Evolutionary conservation across 1,140 invertebrate genomes (phyloP).

Genomic region (Thaumatotibia leucotreta): DNA sequence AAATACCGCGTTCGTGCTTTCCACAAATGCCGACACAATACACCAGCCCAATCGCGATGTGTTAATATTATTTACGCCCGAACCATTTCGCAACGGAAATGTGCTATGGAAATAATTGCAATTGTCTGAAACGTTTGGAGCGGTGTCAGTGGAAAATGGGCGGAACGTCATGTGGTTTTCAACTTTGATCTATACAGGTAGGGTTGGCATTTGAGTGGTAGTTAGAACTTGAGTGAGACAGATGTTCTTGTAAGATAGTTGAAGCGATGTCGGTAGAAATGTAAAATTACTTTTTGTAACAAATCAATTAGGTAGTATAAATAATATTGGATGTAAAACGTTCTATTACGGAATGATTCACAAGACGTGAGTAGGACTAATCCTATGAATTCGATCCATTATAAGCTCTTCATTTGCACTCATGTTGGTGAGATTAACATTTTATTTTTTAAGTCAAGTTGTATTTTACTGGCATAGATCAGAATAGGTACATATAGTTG

Average conservation of each 20-base stretch:
- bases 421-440: too few species aligned
- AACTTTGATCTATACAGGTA: neutral
- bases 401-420: too few species aligned
- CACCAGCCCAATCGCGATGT: constrained; percentile 51
- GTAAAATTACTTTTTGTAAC: neutral
- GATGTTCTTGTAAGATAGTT: neutral
- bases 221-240: neutral
- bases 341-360: too few species aligned
- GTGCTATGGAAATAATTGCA: constrained; percentile 10
- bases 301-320: neutral
- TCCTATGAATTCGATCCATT: too few species aligned
- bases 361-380: too few species aligned
- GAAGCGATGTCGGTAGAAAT: neutral
- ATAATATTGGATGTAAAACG: too few species aligned
- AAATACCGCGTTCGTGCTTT: constrained; percentile 66
- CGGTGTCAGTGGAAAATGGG: constrained; percentile 15
- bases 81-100: constrained; percentile 29
- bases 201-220: neutral
- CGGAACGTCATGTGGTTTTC: neutral
- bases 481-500: too few species aligned
- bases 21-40: constrained; percentile 55
- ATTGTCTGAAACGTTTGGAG: neutral
- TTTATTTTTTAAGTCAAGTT: too few species aligned
- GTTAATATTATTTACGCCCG: constrained; percentile 71
- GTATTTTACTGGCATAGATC: too few species aligned